Percentiles rank a stretch among this genome's conserved stretches.
Conservation (phyloP, 2,888 invertebrate species). For the Lutraria lutraria region DNA sequence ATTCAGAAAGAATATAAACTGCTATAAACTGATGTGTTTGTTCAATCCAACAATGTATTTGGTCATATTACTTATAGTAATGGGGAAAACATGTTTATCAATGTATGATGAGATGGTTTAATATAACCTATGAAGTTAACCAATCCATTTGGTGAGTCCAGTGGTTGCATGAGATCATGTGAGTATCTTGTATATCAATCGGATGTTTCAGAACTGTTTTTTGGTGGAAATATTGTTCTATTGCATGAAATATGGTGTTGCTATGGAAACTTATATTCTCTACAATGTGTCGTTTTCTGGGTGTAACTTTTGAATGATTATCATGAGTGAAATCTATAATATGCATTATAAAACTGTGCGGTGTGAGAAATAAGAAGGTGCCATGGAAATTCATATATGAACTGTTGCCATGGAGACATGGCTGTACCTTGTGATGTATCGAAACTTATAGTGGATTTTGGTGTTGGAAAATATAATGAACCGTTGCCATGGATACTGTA, state of each 20-base stretch:
- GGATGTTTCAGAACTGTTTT: background rate
- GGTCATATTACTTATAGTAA: background rate
- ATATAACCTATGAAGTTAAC: background rate
- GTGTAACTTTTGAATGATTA: background rate
- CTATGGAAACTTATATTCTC: background rate
- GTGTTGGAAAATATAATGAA: background rate
- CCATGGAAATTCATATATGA: background rate
- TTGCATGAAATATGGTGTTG: background rate
- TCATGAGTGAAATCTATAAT: background rate
- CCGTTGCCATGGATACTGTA: slow-evolving; percentile 2
- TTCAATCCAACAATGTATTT: background rate
- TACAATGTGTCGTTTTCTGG: background rate
- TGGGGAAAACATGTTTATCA: background rate
- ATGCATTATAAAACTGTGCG: background rate
- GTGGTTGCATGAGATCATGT: background rate
- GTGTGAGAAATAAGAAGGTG: background rate
- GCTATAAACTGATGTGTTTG: too few species aligned
- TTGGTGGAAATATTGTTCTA: background rate
- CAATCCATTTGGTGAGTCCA: background rate
- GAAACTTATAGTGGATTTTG: background rate
- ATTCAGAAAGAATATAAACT: too few species aligned
- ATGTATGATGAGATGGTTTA: background rate
- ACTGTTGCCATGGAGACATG: background rate
- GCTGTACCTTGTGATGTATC: background rate
- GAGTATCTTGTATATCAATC: background rate